phyloP scores from a whole-genome alignment of 2,888 invertebrate genomes.

The Rhamnusium bicolor region DNA sequence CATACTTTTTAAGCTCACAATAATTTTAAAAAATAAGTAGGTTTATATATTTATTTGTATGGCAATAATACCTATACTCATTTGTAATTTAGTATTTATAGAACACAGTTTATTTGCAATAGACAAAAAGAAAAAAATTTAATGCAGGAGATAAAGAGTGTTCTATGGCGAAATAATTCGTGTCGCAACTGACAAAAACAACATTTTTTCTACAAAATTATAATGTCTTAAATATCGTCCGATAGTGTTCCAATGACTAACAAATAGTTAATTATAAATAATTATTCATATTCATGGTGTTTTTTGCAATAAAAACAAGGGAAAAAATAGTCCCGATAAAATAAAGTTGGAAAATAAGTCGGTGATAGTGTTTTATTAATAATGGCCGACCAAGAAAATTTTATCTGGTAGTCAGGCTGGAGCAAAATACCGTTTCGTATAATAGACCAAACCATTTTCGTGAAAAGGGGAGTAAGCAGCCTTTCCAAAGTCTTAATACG shows the following conservation, averaged over 20 bases:
- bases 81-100: not conserved
- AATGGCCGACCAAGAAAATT: conserved; percentile 61
- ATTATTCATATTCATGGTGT: not conserved
- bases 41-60: too few species aligned
- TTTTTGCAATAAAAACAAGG: conserved; percentile 18
- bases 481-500: conserved; percentile 64
- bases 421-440: conserved; percentile 68
- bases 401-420: conserved; percentile 60
- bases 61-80: not conserved
- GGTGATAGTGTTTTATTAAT: conserved; percentile 46
- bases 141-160: not conserved
- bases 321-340: conserved; percentile 3
- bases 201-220: not conserved
- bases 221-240: not conserved
- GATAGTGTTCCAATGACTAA: not conserved
- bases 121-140: not conserved
- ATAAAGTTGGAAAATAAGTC: conserved; percentile 26
- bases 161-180: not conserved
- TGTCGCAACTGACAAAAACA: not conserved
- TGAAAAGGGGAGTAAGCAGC: conserved; percentile 68
- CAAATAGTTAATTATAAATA: not conserved
- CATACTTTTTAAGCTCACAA: too few species aligned
- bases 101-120: not conserved
- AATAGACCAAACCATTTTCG: conserved; percentile 69
- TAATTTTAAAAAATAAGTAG: too few species aligned